Base-by-base conservation (phyloP, 2,888 invertebrate species). In the Oegoconia quadripuncta region DNA sequence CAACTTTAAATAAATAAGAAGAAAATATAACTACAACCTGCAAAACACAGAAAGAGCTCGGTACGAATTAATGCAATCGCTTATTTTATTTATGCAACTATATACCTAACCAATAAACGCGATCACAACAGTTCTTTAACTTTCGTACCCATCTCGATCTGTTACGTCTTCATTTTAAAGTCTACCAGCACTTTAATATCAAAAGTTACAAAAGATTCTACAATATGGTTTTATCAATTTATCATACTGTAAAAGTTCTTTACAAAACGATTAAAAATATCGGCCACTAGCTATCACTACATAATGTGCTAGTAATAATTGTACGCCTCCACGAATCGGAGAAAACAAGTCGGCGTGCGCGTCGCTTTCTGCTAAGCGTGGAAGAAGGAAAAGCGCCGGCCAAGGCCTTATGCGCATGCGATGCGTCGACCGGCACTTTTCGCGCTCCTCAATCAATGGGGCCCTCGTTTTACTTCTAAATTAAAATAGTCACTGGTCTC, bases 401-500 rank as follows among this genome's bases (percentile, higher is more conserved):
- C 82, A 65, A 82, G 74, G 83, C 61, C 43, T 51, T 40, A 29
- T 44, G 44, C 43, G 52, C 41, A 29, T 44, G 44, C 39, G 40
- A 51, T 67, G 52, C 65, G 54, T 83, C 81, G 82, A 71, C 69
- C 65, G 70, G 56, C 47, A 73, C 78, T 80, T 82, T 76, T 82
- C 83, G 49, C 42, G 42, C 11, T 8, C 16, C 29, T 8, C 11
- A 11, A n/a, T 34, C 33, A 25, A 13, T 66, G 64, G 66, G 73
- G 74, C 75, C 78, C 65, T 64, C 61, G 62, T 65, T 74, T 76
- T 74, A 79, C 66, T 77, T 82, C 83, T 74, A 86, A 81, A 86
- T 81, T 79, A 84, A 74, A 86, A 84, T 83, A 86, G 81, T 84
- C 83, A 87, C 84, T 84, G 86, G 86, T 86, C 86, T 86, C 78